These are phyloP conservation scores for Watersipora subatra DNA, from an alignment of 1,140 invertebrate genomes.

Conservation along the genomic window DNA sequence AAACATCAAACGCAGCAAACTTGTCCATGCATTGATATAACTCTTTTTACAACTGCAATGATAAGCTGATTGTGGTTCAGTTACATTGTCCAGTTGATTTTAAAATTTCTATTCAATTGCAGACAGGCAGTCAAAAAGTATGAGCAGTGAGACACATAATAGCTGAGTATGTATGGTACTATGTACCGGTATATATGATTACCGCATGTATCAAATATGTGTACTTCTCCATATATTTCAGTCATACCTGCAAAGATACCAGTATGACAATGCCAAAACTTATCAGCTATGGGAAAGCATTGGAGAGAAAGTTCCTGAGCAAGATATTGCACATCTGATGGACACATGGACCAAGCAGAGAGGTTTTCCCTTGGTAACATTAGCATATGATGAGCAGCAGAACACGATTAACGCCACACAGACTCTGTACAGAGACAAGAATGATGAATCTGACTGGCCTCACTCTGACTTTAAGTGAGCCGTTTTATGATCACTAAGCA, in stretches of 20 bases:
- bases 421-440: constrained; percentile 7
- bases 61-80: no score
- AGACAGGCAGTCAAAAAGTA: no score
- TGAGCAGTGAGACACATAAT: no score
- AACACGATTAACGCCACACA: constrained; percentile 41
- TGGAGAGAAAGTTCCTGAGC: not conserved
- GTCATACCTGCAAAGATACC: constrained; percentile 26
- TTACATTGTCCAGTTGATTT: no score
- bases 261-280: constrained; percentile 31
- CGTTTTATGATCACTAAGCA: no score
- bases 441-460: not conserved
- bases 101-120: no score
- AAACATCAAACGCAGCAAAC: no score
- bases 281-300: constrained; percentile 34
- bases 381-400: constrained; percentile 11
- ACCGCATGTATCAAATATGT: no score
- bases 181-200: no score
- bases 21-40: no score
- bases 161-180: no score
- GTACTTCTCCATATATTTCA: constrained; percentile 7
- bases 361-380: constrained; percentile 30
- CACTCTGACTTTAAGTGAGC: not conserved
- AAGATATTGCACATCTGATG: constrained; percentile 32
- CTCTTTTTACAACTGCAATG: no score
- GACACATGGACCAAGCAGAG: constrained; percentile 38